Evolutionary conservation across 2,113 vertebrate genomes (phyloP), one percentile per base, ranked within the genome.

Genomic region (Pagrus major): DNA sequence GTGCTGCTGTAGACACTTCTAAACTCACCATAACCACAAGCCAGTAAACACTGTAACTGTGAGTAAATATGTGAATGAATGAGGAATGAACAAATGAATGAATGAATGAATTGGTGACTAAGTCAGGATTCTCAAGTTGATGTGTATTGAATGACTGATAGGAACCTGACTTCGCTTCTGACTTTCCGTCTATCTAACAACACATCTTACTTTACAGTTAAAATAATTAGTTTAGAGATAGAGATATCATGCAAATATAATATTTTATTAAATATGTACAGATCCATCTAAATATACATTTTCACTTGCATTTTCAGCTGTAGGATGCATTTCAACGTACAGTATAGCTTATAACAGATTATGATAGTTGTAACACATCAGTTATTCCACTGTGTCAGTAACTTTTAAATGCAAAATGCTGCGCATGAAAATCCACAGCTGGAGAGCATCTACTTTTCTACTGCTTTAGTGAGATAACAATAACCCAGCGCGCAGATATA

Each of bases 261-360:
- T 10, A 23, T 51, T 20, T 89, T 78, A 82, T 83, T 90, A 61
- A 67, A 78, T 69, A 78, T 73, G n/a, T 49, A 80, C 68, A 86
- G 60, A 51, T 52, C 3, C 5, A 42, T 69, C 54, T 52, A 31
- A 47, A 74, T 64, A 68, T 67, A 44, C 10, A 0, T 78, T 71
- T 56, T 27, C 9, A 39, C 35, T n/a, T n/a, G n/a, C n/a, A n/a
- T n/a, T n/a, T n/a, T n/a, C 64, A 49, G 64, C 5, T 59, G 20
- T 65, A 16, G 14, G 58, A 41, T 18, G 60, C 16, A 64, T 77
- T 31, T 76, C 1, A 60, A 68, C 59, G 67, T 63, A 15, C 86
- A 90, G 80, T 63, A 15, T 87, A 90, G 80, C 85, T 90, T 88
- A 89, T 88, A 23, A 65, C 20, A 73, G 18, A 67, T 79, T 10